A percentile compares a stretch with the other conserved stretches of the same genome.
These are phyloP conservation scores for Polia nebulosa DNA, from an alignment of 2,888 invertebrate genomes.

Conservation along the genomic window DNA sequence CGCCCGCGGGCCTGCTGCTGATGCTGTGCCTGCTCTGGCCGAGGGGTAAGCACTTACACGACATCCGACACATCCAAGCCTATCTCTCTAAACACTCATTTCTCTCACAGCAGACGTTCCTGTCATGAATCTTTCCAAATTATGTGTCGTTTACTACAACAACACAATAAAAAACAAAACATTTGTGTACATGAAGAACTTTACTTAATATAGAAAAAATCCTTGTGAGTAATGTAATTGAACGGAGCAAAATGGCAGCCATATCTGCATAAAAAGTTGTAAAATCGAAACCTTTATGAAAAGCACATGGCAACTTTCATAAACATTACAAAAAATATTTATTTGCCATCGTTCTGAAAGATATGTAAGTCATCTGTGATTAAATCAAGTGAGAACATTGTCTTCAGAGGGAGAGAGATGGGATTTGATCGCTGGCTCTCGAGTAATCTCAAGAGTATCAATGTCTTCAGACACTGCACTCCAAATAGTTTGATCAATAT, in stretches of 20 bases:
- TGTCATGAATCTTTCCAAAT: conserved; percentile 16
- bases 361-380: conserved; percentile 8
- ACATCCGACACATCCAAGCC: not conserved
- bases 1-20: conserved; percentile 90
- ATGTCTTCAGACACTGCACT: conserved; percentile 25
- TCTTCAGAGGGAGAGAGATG: conserved; percentile 23
- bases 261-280: conserved; percentile 11
- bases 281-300: conserved; percentile 4
- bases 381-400: conserved; percentile 40
- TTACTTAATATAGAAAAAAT: not conserved
- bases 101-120: not conserved
- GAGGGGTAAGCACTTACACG: conserved; percentile 80
- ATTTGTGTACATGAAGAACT: conserved; percentile 1
- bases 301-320: conserved; percentile 8
- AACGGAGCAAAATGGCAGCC: conserved; percentile 39
- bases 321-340: conserved; percentile 16
- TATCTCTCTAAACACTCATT: not conserved
- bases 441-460: conserved; percentile 48
- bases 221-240: not conserved
- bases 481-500: conserved; percentile 20
- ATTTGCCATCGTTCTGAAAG: conserved; percentile 14
- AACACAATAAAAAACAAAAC: conserved; percentile 33
- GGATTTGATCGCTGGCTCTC: conserved; percentile 53
- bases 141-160: conserved; percentile 3
- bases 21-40: conserved; percentile 89